Conservation (phyloP, 2,113 vertebrate genomes). For the Triplophysa rosa region DNA sequence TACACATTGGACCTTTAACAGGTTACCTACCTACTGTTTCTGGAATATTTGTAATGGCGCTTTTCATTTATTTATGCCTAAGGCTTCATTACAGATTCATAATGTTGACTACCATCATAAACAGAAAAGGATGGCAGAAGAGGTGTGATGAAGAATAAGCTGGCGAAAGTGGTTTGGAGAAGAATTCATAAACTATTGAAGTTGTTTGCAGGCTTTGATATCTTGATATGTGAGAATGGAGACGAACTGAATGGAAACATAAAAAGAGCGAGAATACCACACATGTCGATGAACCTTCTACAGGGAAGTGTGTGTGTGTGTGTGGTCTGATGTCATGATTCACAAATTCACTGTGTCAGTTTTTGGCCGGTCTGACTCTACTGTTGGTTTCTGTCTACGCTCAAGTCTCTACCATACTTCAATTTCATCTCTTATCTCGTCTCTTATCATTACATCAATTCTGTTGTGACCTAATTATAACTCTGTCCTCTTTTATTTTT, state of each 20-base stretch:
- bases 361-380: constrained; percentile 61
- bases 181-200: constrained; percentile 21
- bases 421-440: neutral
- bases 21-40: no score
- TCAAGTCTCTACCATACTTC: neutral
- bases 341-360: constrained; percentile 59
- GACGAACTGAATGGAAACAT: neutral
- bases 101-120: neutral
- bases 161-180: no score
- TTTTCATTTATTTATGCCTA: no score
- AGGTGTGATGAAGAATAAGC: neutral
- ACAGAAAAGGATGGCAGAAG: neutral
- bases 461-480: neutral
- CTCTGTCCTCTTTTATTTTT: neutral
- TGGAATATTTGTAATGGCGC: no score
- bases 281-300: constrained; percentile 69
- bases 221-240: neutral
- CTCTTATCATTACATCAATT: neutral
- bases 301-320: constrained; percentile 59
- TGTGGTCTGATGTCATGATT: constrained; percentile 71
- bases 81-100: no score
- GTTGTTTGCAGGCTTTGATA: neutral
- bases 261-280: constrained; percentile 37
- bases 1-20: no score
- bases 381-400: constrained; percentile 55